Percentiles rank a stretch among this genome's conserved stretches.
These are phyloP conservation scores for Elgaria multicarinata DNA, from an alignment of 2,113 vertebrate genomes.

Conservation along the genomic window DNA sequence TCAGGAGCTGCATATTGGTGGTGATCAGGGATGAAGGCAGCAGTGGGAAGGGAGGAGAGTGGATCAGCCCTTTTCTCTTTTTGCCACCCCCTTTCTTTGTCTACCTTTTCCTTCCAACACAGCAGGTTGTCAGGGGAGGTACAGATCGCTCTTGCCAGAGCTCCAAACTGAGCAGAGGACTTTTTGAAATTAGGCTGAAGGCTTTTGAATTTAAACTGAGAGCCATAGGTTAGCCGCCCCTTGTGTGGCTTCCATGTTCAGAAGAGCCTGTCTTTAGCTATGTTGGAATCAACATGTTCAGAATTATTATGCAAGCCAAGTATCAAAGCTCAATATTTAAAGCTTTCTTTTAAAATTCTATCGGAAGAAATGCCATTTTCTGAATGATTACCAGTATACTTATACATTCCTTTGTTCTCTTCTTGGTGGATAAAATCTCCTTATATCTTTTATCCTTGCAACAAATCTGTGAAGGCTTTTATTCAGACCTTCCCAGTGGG, in stretches of 20 bases:
- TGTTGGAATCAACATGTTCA: neutral
- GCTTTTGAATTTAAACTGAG: too few relatives aligned
- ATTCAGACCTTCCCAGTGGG: neutral
- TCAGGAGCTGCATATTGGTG: too few relatives aligned
- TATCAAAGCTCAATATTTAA: neutral
- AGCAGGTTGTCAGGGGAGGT: too few relatives aligned
- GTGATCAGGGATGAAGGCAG: too few relatives aligned
- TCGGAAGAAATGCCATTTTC: neutral
- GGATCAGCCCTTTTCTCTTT: too few relatives aligned
- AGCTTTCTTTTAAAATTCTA: neutral
- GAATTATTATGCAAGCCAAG: neutral
- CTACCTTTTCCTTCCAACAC: too few relatives aligned
- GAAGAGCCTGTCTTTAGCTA: neutral
- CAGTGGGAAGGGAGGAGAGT: too few relatives aligned
- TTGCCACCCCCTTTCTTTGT: too few relatives aligned
- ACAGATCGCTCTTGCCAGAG: too few relatives aligned
- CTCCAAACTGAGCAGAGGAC: too few relatives aligned
- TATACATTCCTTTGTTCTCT: neutral
- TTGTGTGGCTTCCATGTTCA: neutral
- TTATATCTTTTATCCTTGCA: neutral
- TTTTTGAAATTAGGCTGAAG: too few relatives aligned
- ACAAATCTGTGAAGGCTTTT: neutral
- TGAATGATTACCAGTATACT: neutral
- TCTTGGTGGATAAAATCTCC: neutral
- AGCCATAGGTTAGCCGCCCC: too few relatives aligned